These are phyloP conservation scores for Deilephila porcellus DNA, from an alignment of 2,888 invertebrate genomes.

Conservation along the genomic window DNA sequence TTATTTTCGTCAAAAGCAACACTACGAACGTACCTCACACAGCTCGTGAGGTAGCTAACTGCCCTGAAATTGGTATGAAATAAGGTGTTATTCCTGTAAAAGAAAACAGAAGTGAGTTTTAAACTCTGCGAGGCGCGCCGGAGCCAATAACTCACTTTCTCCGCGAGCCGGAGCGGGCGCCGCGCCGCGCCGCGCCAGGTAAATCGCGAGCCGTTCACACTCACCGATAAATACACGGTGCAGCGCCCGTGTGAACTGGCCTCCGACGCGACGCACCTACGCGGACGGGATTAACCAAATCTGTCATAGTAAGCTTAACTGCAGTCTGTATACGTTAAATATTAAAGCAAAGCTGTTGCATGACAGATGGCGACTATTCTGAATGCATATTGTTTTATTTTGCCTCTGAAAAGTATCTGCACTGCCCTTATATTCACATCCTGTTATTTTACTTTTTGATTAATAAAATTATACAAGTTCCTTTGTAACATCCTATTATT, in stretches of 20 bases:
- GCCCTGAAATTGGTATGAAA: not conserved
- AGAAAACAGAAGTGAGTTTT: not conserved
- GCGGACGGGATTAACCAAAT: not conserved
- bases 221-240: not conserved
- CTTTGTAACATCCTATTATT: no score
- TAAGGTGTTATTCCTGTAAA: not conserved
- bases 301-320: conserved; percentile 3
- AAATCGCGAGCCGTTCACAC: not conserved
- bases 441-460: not conserved
- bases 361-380: no score
- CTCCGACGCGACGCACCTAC: not conserved
- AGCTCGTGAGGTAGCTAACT: not conserved
- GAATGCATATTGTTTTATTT: no score
- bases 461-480: not conserved
- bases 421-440: not conserved
- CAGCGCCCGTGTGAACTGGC: not conserved
- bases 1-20: no score
- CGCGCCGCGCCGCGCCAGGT: not conserved
- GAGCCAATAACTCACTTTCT: conserved; percentile 3
- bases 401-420: no score
- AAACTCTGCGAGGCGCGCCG: not conserved
- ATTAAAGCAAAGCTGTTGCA: not conserved
- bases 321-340: not conserved
- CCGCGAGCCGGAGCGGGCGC: not conserved
- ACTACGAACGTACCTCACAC: no score